These are phyloP conservation scores for Drosophila orena DNA, from an alignment of 1,140 invertebrate species.

Conservation along the genomic window DNA sequence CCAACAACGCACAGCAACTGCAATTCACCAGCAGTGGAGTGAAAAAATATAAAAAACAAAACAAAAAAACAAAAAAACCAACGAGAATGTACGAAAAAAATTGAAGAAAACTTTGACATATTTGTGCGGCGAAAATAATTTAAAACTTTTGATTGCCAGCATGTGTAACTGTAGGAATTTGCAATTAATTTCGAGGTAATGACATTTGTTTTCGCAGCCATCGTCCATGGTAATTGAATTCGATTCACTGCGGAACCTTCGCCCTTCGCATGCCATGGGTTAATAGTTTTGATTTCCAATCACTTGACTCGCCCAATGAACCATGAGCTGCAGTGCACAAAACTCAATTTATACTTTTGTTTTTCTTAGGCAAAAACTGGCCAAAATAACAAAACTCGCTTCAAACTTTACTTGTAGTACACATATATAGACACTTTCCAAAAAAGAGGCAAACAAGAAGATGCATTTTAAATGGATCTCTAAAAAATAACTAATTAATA, in stretches of 20 bases:
- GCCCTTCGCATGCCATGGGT: slow-evolving; percentile 27
- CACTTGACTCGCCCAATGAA: slow-evolving; percentile 49
- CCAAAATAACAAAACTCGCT: slow-evolving; percentile 37
- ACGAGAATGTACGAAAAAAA: background rate
- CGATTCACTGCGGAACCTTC: slow-evolving; percentile 15
- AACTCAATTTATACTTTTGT: slow-evolving; percentile 64
- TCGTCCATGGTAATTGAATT: slow-evolving; percentile 36
- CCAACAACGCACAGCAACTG: slow-evolving; percentile 21
- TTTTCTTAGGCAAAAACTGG: slow-evolving; percentile 51
- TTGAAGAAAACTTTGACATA: slow-evolving; percentile 23
- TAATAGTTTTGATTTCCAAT: slow-evolving; percentile 47
- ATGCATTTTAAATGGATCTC: too few relatives aligned
- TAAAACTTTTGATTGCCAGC: slow-evolving; percentile 67
- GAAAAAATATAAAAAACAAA: background rate
- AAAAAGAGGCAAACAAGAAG: background rate
- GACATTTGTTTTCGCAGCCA: slow-evolving; percentile 21
- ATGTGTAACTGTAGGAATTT: slow-evolving; percentile 43
- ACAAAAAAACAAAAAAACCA: background rate
- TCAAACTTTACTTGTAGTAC: slow-evolving; percentile 23
- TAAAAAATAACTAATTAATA: too few relatives aligned
- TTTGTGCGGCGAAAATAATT: slow-evolving; percentile 61
- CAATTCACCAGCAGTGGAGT: slow-evolving; percentile 15
- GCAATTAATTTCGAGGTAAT: slow-evolving; percentile 58
- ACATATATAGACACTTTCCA: slow-evolving; percentile 12
- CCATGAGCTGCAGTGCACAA: slow-evolving; percentile 43